Evolutionary conservation across 2,113 vertebrate species (phyloP).

Genomic region (Tupaia chinensis): DNA sequence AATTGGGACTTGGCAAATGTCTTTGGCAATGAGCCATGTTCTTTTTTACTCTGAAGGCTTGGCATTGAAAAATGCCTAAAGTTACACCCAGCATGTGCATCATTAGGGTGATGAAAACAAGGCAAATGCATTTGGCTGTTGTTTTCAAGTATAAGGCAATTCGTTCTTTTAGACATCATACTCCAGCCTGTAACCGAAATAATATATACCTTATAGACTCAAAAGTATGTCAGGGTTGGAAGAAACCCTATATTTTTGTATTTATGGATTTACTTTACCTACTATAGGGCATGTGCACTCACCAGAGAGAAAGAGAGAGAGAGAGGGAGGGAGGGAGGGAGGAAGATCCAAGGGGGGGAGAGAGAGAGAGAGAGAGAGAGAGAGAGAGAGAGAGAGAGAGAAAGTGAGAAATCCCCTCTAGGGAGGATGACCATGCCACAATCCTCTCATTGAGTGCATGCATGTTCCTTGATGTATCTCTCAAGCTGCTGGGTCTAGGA

Average conservation of each 20-base stretch:
- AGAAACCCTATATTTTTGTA: not conserved
- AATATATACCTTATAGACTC: not conserved
- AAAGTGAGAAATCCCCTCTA: too few relatives aligned
- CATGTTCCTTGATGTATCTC: too few relatives aligned
- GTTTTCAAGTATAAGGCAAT: not conserved
- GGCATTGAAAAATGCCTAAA: not conserved
- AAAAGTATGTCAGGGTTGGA: not conserved
- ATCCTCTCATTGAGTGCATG: too few relatives aligned
- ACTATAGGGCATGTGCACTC: too few relatives aligned
- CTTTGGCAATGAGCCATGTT: conserved; percentile 2
- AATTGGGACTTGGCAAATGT: conserved; percentile 66
- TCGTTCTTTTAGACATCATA: not conserved
- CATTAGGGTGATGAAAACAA: conserved; percentile 11
- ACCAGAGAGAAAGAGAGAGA: too few relatives aligned
- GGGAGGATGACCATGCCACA: too few relatives aligned
- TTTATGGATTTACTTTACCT: not conserved
- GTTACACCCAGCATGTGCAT: not conserved
- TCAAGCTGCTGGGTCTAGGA: too few relatives aligned
- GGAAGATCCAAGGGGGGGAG: too few relatives aligned
- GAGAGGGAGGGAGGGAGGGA: too few relatives aligned
- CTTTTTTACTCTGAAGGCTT: conserved; percentile 27
- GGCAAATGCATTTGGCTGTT: not conserved
- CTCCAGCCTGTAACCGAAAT: not conserved
- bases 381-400: too few relatives aligned
- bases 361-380: too few relatives aligned